These are phyloP conservation scores for Nowickia ferox DNA, from an alignment of 2,888 invertebrate species.

Conservation along the genomic window DNA sequence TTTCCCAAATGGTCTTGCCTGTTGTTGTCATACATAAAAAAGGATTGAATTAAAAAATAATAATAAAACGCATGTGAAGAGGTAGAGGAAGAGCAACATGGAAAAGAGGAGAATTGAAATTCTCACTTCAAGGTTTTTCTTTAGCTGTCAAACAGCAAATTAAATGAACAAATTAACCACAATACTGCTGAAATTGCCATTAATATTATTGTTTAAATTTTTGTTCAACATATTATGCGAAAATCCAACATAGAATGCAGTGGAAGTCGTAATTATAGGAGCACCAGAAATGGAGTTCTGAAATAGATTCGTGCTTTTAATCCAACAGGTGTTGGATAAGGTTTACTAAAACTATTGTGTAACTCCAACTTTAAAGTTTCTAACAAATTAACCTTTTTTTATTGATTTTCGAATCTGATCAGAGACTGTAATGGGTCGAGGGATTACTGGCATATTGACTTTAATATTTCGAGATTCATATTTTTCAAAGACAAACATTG, in stretches of 20 bases:
- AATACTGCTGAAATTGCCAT: conserved; percentile 47
- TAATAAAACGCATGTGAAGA: not conserved
- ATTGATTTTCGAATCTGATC: too few species aligned
- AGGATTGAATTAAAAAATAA: conserved; percentile 46
- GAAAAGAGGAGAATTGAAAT: conserved; percentile 14
- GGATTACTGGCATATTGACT: too few species aligned
- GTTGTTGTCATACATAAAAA: conserved; percentile 45
- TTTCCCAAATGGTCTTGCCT: conserved; percentile 25
- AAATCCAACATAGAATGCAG: conserved; percentile 16
- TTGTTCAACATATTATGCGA: conserved; percentile 9
- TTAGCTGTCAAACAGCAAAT: conserved; percentile 59
- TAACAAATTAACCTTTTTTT: too few species aligned
- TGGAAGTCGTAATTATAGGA: not conserved
- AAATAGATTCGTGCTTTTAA: too few species aligned
- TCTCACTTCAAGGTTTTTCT: conserved; percentile 34
- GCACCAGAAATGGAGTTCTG: not conserved
- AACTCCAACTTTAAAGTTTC: too few species aligned
- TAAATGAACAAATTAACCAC: conserved; percentile 62
- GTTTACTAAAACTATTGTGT: too few species aligned
- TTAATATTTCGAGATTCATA: too few species aligned
- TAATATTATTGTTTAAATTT: conserved; percentile 33
- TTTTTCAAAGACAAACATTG: too few species aligned
- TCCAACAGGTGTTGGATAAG: too few species aligned
- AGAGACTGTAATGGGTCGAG: too few species aligned
- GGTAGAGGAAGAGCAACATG: not conserved